Evolutionary conservation across 2,888 invertebrate genomes (phyloP).

Genomic region (Lysandra coridon): DNA sequence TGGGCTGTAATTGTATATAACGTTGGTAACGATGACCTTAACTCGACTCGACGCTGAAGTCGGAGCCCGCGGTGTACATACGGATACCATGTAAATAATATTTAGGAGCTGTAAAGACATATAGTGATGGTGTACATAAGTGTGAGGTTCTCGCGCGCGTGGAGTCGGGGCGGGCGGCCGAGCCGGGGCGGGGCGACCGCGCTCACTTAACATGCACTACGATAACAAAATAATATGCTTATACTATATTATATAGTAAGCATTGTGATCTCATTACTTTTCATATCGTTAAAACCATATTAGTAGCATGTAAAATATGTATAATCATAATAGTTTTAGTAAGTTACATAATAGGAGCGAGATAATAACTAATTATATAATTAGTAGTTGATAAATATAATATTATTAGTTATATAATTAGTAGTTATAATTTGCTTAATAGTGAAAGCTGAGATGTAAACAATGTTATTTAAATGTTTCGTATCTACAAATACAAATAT

Average conservation of each 20-base stretch:
- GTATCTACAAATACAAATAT: too few relatives aligned
- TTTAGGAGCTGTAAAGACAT: slow-evolving; percentile 54
- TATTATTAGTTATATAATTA: too few relatives aligned
- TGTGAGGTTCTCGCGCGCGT: slow-evolving; percentile 39
- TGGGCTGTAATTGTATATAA: neutral
- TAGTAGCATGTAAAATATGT: neutral
- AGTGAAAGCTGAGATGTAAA: too few relatives aligned
- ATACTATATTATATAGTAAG: too few relatives aligned
- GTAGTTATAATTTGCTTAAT: neutral
- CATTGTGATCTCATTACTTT: neutral
- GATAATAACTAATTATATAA: neutral
- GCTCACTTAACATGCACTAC: neutral
- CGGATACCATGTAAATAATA: slow-evolving; percentile 47
- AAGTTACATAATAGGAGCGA: neutral
- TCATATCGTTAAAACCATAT: slow-evolving; percentile 14
- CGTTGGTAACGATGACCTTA: neutral
- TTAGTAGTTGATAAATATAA: neutral
- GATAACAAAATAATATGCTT: too few relatives aligned
- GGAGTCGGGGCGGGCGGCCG: slow-evolving; percentile 48
- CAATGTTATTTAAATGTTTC: too few relatives aligned
- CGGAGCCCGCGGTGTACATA: slow-evolving; percentile 15
- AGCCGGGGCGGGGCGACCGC: slow-evolving; percentile 64
- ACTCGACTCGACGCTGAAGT: neutral
- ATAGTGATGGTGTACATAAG: slow-evolving; percentile 71
- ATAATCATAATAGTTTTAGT: neutral